Percentiles rank a stretch among this genome's conserved stretches.
phyloP scores from a whole-genome alignment of 53 echinoderm and acorn worm genomes.

The Luidia sarsii region DNA sequence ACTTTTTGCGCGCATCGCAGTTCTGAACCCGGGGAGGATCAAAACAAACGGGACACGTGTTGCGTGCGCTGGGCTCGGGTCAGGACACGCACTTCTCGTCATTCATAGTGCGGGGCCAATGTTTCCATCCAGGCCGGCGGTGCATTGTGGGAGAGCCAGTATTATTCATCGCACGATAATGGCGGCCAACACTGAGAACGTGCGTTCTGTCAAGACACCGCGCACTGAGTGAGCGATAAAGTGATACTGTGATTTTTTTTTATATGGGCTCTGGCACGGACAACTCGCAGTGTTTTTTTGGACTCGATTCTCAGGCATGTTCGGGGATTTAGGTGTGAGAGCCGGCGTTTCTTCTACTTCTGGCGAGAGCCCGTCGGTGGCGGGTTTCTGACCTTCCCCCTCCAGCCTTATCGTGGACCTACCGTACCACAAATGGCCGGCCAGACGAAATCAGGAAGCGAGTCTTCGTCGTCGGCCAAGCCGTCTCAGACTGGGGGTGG shows the following conservation, averaged over 20 bases:
- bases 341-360: neutral
- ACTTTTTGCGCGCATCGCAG: too few species aligned
- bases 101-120: conserved; percentile 53
- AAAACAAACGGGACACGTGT: conserved; percentile 55
- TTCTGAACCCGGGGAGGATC: neutral
- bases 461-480: conserved; percentile 31
- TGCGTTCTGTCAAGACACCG: conserved; percentile 13
- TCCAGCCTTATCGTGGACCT: too few species aligned
- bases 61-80: conserved; percentile 6
- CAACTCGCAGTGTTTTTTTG: too few species aligned
- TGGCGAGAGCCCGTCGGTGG: conserved; percentile 1
- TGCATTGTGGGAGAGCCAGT: conserved; percentile 24
- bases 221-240: too few species aligned
- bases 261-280: too few species aligned
- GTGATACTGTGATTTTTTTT: too few species aligned
- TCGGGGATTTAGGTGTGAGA: neutral
- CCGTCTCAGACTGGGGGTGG: neutral
- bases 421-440: conserved; percentile 34
- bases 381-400: neutral
- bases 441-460: conserved; percentile 30
- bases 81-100: neutral
- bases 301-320: conserved; percentile 1
- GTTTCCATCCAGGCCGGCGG: conserved; percentile 19
- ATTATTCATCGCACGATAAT: conserved; percentile 30
- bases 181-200: conserved; percentile 28